Percentiles rank a stretch among this genome's conserved stretches.
phyloP scores from a whole-genome alignment of 30 jellyfish, hydroid and myxozoan genomes.

The Pseudorhiza aurosa region DNA sequence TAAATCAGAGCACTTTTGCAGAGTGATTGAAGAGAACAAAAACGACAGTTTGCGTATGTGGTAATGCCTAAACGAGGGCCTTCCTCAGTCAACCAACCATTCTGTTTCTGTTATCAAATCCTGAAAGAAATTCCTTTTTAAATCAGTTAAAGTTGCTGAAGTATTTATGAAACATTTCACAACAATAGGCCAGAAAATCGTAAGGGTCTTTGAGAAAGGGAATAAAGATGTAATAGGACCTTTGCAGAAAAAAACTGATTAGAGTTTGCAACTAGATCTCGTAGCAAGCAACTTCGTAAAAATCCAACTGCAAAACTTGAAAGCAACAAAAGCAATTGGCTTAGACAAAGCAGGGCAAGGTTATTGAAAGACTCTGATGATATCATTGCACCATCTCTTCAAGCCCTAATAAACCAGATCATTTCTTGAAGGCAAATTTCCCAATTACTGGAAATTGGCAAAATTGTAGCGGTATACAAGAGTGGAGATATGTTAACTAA shows the following conservation, averaged over 20 bases:
- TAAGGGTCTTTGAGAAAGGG: slow-evolving; percentile 56
- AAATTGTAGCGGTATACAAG: slow-evolving; percentile 23
- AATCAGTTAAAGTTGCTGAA: slow-evolving; percentile 45
- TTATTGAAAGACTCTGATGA: slow-evolving; percentile 64
- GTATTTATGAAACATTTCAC: slow-evolving; percentile 25
- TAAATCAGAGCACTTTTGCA: slow-evolving; percentile 66
- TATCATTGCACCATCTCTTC: slow-evolving; percentile 61
- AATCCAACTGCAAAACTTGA: slow-evolving; percentile 40
- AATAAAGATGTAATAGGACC: slow-evolving; percentile 39
- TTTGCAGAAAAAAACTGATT: slow-evolving; percentile 43
- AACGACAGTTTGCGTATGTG: slow-evolving; percentile 63
- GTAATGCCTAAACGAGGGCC: slow-evolving; percentile 55
- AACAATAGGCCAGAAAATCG: slow-evolving; percentile 61
- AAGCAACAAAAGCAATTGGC: slow-evolving; percentile 67
- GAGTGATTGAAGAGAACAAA: slow-evolving; percentile 59
- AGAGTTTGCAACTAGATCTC: slow-evolving; percentile 52
- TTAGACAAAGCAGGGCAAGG: slow-evolving; percentile 56
- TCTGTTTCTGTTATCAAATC: slow-evolving; percentile 42
- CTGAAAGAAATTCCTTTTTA: slow-evolving; percentile 31
- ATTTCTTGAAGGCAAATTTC: slow-evolving; percentile 35
- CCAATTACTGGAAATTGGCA: slow-evolving; percentile 28
- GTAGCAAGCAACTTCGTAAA: slow-evolving; percentile 56
- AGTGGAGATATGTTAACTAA: slow-evolving; percentile 5
- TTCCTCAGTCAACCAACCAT: slow-evolving; percentile 48
- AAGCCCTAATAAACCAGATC: slow-evolving; percentile 38